A percentile compares a stretch with the other conserved stretches of the same genome.
phyloP scores from a whole-genome alignment of 2,797 vertebrate genomes.

The Paramormyrops hopkinsi region DNA sequence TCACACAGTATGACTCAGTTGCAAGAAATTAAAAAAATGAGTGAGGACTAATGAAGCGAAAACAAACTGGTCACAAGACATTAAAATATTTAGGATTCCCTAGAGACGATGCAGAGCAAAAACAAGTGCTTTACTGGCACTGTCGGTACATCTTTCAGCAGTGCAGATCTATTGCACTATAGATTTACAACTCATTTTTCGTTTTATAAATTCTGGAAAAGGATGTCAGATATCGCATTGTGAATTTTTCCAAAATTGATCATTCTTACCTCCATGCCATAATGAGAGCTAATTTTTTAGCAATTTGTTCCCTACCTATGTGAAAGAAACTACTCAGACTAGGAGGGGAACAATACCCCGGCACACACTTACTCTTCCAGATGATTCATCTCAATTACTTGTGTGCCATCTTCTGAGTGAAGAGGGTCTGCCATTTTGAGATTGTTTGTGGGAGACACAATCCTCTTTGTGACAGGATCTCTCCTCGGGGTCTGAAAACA shows the following conservation, averaged over 20 bases:
- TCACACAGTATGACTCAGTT: neutral
- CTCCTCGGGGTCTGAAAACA: slow-evolving; percentile 89
- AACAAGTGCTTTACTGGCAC: neutral
- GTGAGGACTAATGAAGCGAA: neutral
- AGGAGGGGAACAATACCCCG: too few relatives aligned
- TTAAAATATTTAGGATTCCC: neutral
- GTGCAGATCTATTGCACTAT: neutral
- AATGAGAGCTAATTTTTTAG: neutral
- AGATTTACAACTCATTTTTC: neutral
- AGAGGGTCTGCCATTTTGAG: slow-evolving; percentile 48
- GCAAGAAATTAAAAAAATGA: neutral
- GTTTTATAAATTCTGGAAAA: neutral
- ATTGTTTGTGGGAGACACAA: slow-evolving; percentile 67
- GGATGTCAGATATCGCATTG: neutral
- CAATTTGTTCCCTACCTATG: neutral
- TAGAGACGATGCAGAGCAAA: neutral
- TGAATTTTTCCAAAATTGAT: neutral
- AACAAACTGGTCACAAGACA: neutral
- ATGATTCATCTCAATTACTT: slow-evolving; percentile 17
- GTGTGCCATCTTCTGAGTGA: slow-evolving; percentile 43
- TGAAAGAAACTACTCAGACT: neutral
- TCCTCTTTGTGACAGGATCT: slow-evolving; percentile 78
- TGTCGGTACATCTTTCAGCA: neutral
- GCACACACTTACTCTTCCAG: slow-evolving; percentile 59
- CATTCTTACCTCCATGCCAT: neutral